A percentile compares a stretch with the other conserved stretches of the same genome.
phyloP scores from a whole-genome alignment of 2,113 vertebrate species.

The Mustelus asterias region DNA sequence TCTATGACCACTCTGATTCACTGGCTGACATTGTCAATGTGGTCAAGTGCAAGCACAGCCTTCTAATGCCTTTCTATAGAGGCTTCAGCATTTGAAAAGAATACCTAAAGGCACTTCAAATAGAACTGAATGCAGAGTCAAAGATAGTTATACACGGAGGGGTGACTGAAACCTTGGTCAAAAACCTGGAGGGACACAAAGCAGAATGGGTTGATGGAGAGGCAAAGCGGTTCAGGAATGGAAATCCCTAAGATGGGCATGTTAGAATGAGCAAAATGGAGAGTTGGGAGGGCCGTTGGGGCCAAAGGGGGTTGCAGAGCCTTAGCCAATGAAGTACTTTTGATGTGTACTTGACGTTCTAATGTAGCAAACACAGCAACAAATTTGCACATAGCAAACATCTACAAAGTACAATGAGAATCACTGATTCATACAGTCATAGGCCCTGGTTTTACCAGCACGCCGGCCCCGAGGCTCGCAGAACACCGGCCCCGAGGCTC shows the following conservation, averaged over 20 bases:
- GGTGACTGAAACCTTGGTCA: not conserved
- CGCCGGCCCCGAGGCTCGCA: too few relatives aligned
- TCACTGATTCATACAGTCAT: too few relatives aligned
- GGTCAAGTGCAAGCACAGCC: not conserved
- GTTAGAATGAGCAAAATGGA: not conserved
- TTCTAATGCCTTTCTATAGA: not conserved
- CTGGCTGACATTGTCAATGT: not conserved
- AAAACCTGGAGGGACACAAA: not conserved
- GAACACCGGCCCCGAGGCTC: too few relatives aligned
- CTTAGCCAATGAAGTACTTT: not conserved
- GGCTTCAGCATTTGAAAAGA: not conserved
- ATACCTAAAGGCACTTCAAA: not conserved
- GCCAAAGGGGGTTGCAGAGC: too few relatives aligned
- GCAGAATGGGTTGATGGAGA: not conserved
- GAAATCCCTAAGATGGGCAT: not conserved
- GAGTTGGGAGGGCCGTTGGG: not conserved
- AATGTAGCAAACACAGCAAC: not conserved
- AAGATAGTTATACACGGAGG: not conserved
- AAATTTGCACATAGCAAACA: not conserved
- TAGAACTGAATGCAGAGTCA: not conserved
- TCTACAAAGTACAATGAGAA: not conserved
- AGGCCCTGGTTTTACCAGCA: too few relatives aligned
- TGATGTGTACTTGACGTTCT: not conserved
- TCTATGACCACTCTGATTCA: not conserved
- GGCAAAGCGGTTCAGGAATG: not conserved